These are phyloP conservation scores for Drosophila emarginata DNA, from an alignment of 2,888 invertebrate species.

Conservation along the genomic window DNA sequence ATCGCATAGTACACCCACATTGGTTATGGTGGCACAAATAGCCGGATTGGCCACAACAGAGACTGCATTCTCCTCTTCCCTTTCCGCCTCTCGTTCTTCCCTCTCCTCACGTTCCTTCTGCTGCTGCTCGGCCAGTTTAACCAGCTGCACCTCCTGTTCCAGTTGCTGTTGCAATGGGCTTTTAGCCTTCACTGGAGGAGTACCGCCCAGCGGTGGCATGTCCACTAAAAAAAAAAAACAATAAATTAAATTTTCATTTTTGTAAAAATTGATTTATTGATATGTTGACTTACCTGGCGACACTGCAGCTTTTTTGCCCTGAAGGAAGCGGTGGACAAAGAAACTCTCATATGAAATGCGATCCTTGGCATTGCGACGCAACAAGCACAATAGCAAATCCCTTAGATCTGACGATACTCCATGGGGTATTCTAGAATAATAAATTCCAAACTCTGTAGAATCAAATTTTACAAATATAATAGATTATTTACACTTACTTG, in stretches of 20 bases:
- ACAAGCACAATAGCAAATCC: constrained; percentile 92
- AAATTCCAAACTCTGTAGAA: not conserved
- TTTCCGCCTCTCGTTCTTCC: constrained; percentile 65
- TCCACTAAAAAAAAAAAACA: constrained; percentile 69
- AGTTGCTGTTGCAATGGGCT: constrained; percentile 83
- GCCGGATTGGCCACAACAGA: constrained; percentile 84
- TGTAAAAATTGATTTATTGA: not conserved
- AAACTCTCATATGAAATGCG: constrained; percentile 98
- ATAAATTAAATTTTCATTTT: not conserved
- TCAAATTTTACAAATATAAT: rapidly evolving
- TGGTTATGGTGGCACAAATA: constrained; percentile 85
- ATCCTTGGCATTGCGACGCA: constrained; percentile 96
- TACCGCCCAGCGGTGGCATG: constrained; percentile 78
- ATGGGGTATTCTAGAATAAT: constrained; percentile 90
- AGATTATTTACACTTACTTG: constrained; percentile 85
- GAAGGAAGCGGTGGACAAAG: constrained; percentile 96
- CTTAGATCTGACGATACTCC: constrained; percentile 95
- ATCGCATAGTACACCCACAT: constrained; percentile 84
- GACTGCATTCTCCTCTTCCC: constrained; percentile 81
- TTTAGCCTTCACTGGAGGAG: constrained; percentile 82
- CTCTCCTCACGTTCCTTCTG: constrained; percentile 65
- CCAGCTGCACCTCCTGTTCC: constrained; percentile 78
- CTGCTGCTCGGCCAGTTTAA: constrained; percentile 63
- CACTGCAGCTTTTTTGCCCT: constrained; percentile 85
- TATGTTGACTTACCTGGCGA: constrained; percentile 80